Percentiles rank a stretch among this genome's conserved stretches.
phyloP scores from a whole-genome alignment of 2,888 invertebrate genomes.

The Drosophila borborema region DNA sequence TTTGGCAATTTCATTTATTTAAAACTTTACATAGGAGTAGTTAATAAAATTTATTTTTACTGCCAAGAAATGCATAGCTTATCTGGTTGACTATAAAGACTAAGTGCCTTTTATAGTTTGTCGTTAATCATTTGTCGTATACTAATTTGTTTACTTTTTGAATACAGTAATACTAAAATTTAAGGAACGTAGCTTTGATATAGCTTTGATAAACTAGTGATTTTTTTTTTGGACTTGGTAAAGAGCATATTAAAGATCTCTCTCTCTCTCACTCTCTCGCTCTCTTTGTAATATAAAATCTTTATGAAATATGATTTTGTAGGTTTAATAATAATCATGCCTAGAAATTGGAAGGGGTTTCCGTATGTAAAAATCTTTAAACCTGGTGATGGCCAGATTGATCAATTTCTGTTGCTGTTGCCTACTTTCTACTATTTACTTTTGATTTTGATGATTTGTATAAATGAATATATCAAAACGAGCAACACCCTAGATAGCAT shows the following conservation, averaged over 20 bases:
- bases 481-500: neutral
- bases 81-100: neutral
- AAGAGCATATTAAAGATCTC: too few relatives aligned
- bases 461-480: neutral
- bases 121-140: neutral
- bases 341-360: neutral
- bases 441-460: neutral
- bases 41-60: neutral
- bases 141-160: neutral
- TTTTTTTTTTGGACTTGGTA: too few relatives aligned
- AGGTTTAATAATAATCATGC: neutral
- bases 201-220: neutral
- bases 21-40: neutral
- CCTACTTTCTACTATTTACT: conserved; percentile 6
- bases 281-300: neutral
- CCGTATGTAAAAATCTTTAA: neutral
- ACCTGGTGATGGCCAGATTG: too few relatives aligned
- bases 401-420: neutral
- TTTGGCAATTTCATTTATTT: neutral
- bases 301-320: neutral
- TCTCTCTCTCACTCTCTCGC: neutral
- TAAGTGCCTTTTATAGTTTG: conserved; percentile 7
- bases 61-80: neutral
- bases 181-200: too few relatives aligned
- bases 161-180: neutral